Evolutionary conservation across 1,140 invertebrate genomes (phyloP).

Genomic region (Bombus ignitus): DNA sequence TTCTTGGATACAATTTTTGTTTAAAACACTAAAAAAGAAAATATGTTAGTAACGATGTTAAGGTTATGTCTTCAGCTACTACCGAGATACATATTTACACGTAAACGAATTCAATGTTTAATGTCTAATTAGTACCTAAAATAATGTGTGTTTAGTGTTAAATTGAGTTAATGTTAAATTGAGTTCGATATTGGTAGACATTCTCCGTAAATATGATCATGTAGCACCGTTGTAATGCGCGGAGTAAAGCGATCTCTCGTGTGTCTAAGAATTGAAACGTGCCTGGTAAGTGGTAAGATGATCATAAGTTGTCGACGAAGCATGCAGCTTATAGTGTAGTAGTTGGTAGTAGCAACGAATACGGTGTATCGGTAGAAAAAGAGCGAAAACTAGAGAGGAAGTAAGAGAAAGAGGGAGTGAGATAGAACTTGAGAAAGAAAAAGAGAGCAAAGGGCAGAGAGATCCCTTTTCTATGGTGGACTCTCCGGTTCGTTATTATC

Average conservation of each 20-base stretch:
- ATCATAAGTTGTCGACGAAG: constrained; percentile 1
- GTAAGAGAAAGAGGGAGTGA: not conserved
- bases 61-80: not conserved
- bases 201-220: not conserved
- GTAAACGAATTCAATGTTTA: not conserved
- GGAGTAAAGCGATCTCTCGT: constrained; percentile 24
- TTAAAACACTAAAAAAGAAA: not conserved
- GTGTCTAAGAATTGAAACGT: constrained; percentile 11
- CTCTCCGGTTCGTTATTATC: constrained; percentile 23
- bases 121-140: not conserved
- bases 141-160: not conserved
- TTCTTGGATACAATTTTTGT: not conserved
- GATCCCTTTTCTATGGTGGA: constrained; percentile 16
- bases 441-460: not conserved
- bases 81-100: not conserved
- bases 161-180: too few species aligned
- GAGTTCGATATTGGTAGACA: not conserved
- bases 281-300: constrained; percentile 14
- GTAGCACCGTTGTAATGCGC: not conserved
- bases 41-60: not conserved
- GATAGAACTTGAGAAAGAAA: not conserved
- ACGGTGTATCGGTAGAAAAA: not conserved
- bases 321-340: not conserved
- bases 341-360: not conserved
- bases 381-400: not conserved